Evolutionary conservation across 2,113 vertebrate genomes (phyloP).

Genomic region (Indri indri): DNA sequence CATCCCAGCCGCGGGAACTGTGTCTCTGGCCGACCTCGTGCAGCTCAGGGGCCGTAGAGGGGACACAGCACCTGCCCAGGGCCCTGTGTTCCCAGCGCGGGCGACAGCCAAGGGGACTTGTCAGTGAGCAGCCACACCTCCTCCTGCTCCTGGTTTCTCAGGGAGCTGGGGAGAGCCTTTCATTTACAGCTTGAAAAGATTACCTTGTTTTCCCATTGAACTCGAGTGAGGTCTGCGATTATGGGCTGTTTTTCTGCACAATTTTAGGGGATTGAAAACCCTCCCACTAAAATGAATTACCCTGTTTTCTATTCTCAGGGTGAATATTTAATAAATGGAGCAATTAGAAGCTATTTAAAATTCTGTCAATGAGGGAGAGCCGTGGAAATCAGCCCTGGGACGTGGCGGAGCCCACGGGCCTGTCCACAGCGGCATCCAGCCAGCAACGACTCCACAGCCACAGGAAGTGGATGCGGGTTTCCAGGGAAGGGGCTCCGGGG

Average conservation of each 20-base stretch:
- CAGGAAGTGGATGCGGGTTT: accelerated
- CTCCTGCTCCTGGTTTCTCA: accelerated
- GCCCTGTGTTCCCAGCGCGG: background rate
- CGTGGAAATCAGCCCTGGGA: accelerated
- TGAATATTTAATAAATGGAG: constrained; percentile 36
- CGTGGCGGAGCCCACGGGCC: accelerated
- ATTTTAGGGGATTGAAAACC: background rate
- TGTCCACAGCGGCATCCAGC: accelerated
- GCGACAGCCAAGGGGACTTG: background rate
- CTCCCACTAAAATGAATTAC: background rate
- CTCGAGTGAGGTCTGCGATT: background rate
- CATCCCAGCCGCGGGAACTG: constrained; percentile 30
- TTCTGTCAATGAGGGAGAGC: background rate
- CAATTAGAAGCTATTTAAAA: constrained; percentile 7
- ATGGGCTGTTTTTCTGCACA: background rate
- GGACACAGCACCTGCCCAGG: background rate
- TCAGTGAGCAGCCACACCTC: background rate
- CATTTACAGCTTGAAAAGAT: background rate
- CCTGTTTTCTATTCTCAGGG: background rate
- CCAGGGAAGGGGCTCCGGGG: accelerated
- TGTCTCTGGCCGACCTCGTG: constrained; percentile 70
- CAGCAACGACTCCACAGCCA: accelerated
- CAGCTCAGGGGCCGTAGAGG: constrained; percentile 49
- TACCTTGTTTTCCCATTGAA: background rate
- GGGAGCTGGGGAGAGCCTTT: background rate